Percentiles rank a stretch among this genome's conserved stretches.
These are phyloP conservation scores for Eurosta solidaginis DNA, from an alignment of 1,140 invertebrate genomes.

Conservation along the genomic window DNA sequence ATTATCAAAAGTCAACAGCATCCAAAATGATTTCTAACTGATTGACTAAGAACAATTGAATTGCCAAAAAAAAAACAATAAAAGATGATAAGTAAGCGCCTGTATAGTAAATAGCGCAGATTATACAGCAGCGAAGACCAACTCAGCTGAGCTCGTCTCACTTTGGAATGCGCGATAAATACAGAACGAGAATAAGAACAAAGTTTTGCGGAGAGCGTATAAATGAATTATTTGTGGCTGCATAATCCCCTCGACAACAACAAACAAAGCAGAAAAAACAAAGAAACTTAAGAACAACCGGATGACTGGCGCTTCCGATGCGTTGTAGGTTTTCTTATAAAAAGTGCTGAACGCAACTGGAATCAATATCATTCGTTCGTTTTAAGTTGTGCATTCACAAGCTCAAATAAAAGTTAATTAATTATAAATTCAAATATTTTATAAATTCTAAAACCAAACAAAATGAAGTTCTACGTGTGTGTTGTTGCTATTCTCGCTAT, in stretches of 20 bases:
- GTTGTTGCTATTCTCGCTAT: constrained; percentile 1
- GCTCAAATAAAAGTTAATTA: background rate
- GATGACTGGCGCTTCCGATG: constrained; percentile 3
- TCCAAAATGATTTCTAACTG: background rate
- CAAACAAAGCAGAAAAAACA: no score
- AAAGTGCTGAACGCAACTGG: background rate
- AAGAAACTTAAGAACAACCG: constrained; percentile 6
- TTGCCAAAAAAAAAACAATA: background rate
- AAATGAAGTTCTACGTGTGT: constrained; percentile 27
- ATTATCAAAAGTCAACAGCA: constrained; percentile 5
- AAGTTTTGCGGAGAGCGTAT: no score
- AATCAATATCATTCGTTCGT: background rate
- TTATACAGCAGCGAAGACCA: background rate
- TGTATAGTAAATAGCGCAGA: background rate
- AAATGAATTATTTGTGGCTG: no score
- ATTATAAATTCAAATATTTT: background rate
- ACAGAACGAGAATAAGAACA: no score
- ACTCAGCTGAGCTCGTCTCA: no score
- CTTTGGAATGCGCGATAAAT: no score
- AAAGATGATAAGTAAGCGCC: background rate
- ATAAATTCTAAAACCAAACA: background rate
- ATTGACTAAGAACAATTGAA: background rate
- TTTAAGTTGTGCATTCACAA: background rate
- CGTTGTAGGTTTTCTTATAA: constrained; percentile 2
- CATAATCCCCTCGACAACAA: no score